Percentiles rank a stretch among this genome's conserved stretches.
Evolutionary conservation across 2,888 invertebrate genomes (phyloP).

Genomic region (Ferdinandea cuprea): DNA sequence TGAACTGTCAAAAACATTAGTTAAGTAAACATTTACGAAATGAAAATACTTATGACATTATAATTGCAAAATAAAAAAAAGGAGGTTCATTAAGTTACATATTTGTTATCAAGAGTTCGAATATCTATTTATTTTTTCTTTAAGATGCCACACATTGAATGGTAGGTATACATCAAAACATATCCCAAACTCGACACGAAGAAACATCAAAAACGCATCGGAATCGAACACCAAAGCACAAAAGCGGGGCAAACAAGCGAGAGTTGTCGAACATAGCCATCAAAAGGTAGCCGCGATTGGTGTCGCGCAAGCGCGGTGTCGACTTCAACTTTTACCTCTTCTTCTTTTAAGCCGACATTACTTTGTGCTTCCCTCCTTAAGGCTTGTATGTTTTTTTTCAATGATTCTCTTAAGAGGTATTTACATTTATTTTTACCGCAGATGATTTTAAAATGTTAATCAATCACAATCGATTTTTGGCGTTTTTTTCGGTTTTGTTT

Average conservation of each 20-base stretch:
- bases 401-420: conserved; percentile 42
- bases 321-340: conserved; percentile 28
- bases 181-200: conserved; percentile 1
- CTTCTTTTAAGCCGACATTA: conserved; percentile 45
- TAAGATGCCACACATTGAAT: no score
- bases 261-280: conserved; percentile 64
- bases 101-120: no score
- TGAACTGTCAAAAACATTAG: not conserved
- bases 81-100: no score
- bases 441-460: conserved; percentile 70
- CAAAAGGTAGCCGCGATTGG: conserved; percentile 70
- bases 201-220: conserved; percentile 60
- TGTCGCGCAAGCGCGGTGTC: conserved; percentile 68
- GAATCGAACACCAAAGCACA: conserved; percentile 41
- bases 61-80: no score
- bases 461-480: conserved; percentile 64
- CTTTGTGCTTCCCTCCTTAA: conserved; percentile 11
- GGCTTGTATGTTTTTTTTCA: conserved; percentile 22
- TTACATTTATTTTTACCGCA: conserved; percentile 65
- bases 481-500: conserved; percentile 15
- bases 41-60: not conserved
- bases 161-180: conserved; percentile 31
- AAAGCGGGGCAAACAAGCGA: conserved; percentile 46
- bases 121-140: no score
- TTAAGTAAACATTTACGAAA: not conserved